A percentile compares a stretch with the other conserved stretches of the same genome.
These are phyloP conservation scores for Nannobrachium achirus DNA, from an alignment of 2,113 vertebrate genomes.

Conservation along the genomic window DNA sequence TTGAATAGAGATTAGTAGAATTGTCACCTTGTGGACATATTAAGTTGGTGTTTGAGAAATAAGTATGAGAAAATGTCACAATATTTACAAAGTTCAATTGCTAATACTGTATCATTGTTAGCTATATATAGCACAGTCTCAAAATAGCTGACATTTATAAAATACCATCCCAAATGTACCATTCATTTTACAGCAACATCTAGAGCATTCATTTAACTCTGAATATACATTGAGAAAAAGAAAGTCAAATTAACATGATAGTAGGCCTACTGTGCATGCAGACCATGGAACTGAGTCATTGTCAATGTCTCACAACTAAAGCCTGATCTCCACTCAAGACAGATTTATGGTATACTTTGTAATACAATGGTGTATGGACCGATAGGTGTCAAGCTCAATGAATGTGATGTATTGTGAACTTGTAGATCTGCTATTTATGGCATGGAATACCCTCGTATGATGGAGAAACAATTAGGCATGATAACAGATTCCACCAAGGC, in stretches of 20 bases:
- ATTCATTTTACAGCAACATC: neutral
- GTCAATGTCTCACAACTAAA: conserved; percentile 16
- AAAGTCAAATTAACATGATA: conserved; percentile 13
- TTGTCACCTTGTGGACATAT: neutral
- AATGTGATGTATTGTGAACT: too few relatives aligned
- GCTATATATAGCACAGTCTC: conserved; percentile 1
- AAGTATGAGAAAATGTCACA: neutral
- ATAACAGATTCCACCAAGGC: too few relatives aligned
- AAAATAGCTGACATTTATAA: neutral
- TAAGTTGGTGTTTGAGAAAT: neutral
- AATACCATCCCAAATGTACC: conserved; percentile 6
- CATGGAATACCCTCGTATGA: too few relatives aligned
- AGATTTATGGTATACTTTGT: neutral
- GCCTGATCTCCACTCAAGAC: too few relatives aligned
- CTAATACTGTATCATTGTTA: neutral
- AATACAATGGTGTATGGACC: neutral
- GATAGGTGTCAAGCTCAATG: too few relatives aligned
- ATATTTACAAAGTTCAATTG: conserved; percentile 5
- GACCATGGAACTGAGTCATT: conserved; percentile 43
- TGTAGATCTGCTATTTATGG: too few relatives aligned
- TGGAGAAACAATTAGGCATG: too few relatives aligned
- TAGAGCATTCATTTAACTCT: too few relatives aligned
- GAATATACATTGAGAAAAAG: too few relatives aligned
- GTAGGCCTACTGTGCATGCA: conserved; percentile 28
- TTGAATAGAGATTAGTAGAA: neutral